These are phyloP conservation scores for Brachionus koreanus DNA, from an alignment of 1,140 invertebrate species.

Conservation along the genomic window DNA sequence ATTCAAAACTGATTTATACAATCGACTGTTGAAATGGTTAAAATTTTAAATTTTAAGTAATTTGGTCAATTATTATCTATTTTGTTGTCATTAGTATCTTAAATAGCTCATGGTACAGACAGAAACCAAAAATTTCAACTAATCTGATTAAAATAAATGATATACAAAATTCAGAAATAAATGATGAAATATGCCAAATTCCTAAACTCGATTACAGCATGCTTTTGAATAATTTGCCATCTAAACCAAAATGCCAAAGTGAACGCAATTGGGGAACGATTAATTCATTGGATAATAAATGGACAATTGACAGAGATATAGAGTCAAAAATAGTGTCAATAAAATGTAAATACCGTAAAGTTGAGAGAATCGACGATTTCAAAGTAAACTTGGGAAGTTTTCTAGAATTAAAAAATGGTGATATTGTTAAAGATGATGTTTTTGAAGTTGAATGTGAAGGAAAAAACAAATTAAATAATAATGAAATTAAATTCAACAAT, in stretches of 20 bases:
- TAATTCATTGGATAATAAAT: neutral
- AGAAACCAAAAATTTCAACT: neutral
- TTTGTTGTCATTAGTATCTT: neutral
- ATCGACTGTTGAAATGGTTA: neutral
- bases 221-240: neutral
- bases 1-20: neutral
- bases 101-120: neutral
- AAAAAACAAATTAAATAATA: neutral
- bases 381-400: neutral
- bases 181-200: neutral
- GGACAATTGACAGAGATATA: neutral
- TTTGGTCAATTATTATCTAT: neutral
- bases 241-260: neutral
- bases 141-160: neutral
- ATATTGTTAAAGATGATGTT: neutral
- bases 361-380: slow-evolving; percentile 3
- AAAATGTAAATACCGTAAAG: neutral
- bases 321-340: neutral
- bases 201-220: neutral
- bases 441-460: slow-evolving; percentile 15
- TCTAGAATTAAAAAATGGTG: neutral
- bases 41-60: neutral
- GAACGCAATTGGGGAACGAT: neutral
- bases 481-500: neutral
- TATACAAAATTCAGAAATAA: neutral